A percentile compares a stretch with the other conserved stretches of the same genome.
Conservation (phyloP, 2,797 vertebrate species). For the Sternarchorhynchus goeldii region DNA sequence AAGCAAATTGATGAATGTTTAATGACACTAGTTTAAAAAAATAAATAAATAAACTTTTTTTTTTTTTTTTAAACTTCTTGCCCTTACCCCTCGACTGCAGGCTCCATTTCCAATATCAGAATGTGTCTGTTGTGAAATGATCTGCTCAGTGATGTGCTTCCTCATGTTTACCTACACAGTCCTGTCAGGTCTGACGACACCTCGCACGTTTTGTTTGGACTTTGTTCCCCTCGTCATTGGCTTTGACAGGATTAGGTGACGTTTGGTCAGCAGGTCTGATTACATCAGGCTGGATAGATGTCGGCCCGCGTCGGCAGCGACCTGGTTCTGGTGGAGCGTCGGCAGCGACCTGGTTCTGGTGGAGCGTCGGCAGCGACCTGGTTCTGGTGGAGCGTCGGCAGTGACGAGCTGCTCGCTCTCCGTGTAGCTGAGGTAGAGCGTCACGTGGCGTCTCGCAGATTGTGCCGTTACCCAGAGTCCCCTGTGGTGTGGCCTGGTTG, state of each 20-base stretch:
- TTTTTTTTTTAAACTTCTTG: too few relatives aligned
- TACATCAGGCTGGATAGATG: constrained; percentile 43
- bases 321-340: background rate
- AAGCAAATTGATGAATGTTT: too few relatives aligned
- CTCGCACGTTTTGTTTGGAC: constrained; percentile 21
- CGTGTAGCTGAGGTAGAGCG: constrained; percentile 18
- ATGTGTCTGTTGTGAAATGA: too few relatives aligned
- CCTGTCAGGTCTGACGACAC: constrained; percentile 1
- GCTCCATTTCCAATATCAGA: too few relatives aligned
- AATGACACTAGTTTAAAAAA: too few relatives aligned
- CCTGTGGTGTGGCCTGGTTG: constrained; percentile 7
- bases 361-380: too few relatives aligned
- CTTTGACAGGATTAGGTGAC: constrained; percentile 51
- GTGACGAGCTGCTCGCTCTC: constrained; percentile 34
- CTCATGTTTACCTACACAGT: background rate
- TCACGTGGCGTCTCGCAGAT: constrained; percentile 37
- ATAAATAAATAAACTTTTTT: too few relatives aligned
- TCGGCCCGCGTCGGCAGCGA: background rate
- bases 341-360: too few relatives aligned
- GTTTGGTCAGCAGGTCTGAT: constrained; percentile 49
- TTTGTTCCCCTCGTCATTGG: constrained; percentile 45
- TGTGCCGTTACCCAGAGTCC: constrained; percentile 38
- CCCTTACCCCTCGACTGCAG: too few relatives aligned
- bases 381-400: constrained; percentile 22
- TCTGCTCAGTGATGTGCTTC: too few relatives aligned